Base-by-base conservation (phyloP, 1,140 invertebrate species). In the Steinernema feltiae region DNA sequence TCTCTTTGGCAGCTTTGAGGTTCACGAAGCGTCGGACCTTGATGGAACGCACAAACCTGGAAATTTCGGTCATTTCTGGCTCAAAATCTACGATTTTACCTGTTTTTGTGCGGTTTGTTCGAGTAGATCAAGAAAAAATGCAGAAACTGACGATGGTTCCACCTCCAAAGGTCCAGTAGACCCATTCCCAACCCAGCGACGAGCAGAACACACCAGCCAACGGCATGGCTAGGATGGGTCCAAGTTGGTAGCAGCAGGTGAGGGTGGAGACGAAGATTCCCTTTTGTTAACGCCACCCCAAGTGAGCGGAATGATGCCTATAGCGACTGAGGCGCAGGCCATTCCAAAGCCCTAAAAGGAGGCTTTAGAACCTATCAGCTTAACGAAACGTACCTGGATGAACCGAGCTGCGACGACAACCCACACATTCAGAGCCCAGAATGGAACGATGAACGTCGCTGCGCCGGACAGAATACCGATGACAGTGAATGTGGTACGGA, bases 401-500 rank as follows among this genome's bases (percentile, higher is more conserved):
- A 84, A 48, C 53, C 82, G 70, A 32, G 78, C 73, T 2, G 80
- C 18, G 18, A 84, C 76, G 32, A 84, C 35, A 7, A 77, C 2
- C 24, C 32, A 74, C 46, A 78, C 83, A 21, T 76, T 82, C 31
- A 72, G 29, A 53, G 48, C 48, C 15, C 79, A 75, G 1, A 86
- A 15, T n/a, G 84, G 84, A 29, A 79, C 76, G 1, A 79, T 48
- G 1, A 85, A 32, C 29, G 83, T 86, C 24, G 83, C 32, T 7
- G 83, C 31, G 1, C 76, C 84, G 1, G 85, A 84, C 7, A 84
- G 30, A 15, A 80, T 17, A n/a, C 83, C 83, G 73, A 85, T 86
- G 2, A 78, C 27, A 1, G 82, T 70, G 24, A 63, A 63, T 3
- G 53, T 63, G 53, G 53, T 63, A 15, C 53, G 7, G 3, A 63